Evolutionary conservation across 1,140 invertebrate species (phyloP).

Genomic region (Stegodyphus dumicola): DNA sequence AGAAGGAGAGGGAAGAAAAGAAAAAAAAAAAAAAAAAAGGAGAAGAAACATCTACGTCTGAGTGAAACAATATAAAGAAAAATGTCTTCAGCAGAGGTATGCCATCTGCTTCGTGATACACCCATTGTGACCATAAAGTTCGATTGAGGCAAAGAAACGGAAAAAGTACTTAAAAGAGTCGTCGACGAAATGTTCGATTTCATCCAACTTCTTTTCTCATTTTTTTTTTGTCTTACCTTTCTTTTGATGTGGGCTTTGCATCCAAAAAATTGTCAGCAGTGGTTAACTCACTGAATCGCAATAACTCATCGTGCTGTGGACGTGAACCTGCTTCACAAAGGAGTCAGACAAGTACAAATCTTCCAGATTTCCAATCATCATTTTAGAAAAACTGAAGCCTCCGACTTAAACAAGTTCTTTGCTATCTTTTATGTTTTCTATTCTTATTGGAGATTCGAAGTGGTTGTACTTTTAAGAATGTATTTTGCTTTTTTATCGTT

Average conservation of each 20-base stretch:
- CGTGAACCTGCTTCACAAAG: background rate
- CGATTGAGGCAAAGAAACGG: constrained; percentile 22
- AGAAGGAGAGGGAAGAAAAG: background rate
- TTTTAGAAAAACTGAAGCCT: no score
- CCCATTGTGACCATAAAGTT: constrained; percentile 42
- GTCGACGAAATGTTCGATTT: constrained; percentile 31
- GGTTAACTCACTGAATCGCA: constrained; percentile 23
- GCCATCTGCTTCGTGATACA: constrained; percentile 39
- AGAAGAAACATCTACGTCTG: background rate
- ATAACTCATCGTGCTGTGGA: constrained; percentile 16
- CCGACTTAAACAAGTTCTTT: no score
- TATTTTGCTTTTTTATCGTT: no score
- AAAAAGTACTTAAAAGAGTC: constrained; percentile 27
- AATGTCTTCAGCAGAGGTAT: constrained; percentile 28
- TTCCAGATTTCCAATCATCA: no score
- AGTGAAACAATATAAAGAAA: constrained; percentile 46
- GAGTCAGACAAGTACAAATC: background rate
- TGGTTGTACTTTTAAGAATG: no score
- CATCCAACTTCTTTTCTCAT: constrained; percentile 6
- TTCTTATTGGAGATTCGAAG: no score
- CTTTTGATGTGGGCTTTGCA: constrained; percentile 14
- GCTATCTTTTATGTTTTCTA: no score
- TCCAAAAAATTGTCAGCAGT: constrained; percentile 20
- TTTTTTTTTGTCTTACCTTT: background rate
- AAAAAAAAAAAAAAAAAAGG: background rate